phyloP scores from a whole-genome alignment of 2,888 invertebrate genomes.

The Strigamia maritima region DNA sequence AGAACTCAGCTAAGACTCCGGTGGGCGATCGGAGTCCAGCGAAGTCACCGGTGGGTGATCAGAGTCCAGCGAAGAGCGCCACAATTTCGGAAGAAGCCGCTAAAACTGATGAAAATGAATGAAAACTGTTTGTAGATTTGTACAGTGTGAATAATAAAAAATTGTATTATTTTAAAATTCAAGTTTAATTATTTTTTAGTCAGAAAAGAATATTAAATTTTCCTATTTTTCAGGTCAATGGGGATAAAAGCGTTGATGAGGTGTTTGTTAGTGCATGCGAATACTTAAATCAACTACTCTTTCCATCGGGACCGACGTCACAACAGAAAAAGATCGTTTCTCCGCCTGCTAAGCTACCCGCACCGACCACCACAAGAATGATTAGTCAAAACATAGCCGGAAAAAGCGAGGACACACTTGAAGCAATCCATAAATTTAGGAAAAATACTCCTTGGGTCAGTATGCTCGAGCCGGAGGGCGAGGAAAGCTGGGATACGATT shows the following conservation, averaged over 20 bases:
- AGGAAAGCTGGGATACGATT: background rate
- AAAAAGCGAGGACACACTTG: background rate
- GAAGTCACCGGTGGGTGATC: background rate
- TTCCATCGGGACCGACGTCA: background rate
- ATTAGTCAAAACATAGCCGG: background rate
- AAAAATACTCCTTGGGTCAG: background rate
- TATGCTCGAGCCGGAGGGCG: background rate
- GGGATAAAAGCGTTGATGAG: background rate
- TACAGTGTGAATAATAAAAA: slow-evolving; percentile 20
- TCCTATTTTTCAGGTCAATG: slow-evolving; percentile 1
- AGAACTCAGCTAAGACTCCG: background rate
- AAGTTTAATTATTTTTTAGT: no score
- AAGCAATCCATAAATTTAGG: background rate
- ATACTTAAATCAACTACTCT: background rate
- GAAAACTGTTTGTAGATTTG: slow-evolving; percentile 12
- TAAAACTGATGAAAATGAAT: background rate
- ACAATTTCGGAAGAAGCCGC: background rate
- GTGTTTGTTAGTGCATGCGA: background rate
- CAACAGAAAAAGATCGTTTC: background rate
- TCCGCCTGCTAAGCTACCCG: background rate
- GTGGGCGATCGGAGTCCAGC: background rate
- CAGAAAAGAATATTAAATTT: background rate
- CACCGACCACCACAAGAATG: background rate
- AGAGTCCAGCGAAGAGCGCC: background rate
- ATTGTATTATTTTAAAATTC: background rate